Conservation (phyloP, 92 coral and sea anemone genomes). For the Anthopleura xanthogrammica region DNA sequence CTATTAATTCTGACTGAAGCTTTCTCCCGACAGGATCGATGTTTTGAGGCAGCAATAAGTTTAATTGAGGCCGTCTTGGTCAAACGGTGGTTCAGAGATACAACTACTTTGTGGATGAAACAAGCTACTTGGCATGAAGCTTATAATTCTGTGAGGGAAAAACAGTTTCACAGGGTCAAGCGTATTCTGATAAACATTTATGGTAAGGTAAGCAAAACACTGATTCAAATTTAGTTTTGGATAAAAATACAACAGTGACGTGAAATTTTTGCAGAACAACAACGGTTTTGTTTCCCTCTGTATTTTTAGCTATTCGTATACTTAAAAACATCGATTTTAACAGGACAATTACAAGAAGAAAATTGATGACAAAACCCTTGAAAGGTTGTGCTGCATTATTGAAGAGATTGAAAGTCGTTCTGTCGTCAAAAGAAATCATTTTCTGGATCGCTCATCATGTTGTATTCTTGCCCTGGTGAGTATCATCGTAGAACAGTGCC, state of each 20-base stretch:
- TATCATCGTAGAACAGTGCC: not conserved
- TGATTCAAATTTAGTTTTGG: not conserved
- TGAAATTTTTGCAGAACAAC: too few species aligned
- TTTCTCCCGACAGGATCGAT: not conserved
- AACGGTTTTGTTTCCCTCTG: too few species aligned
- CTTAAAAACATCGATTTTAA: not conserved
- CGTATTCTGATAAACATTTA: not conserved
- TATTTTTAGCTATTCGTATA: not conserved
- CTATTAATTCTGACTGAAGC: not conserved
- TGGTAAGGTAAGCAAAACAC: slow-evolving; percentile 14
- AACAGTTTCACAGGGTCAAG: not conserved
- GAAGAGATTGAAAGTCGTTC: not conserved
- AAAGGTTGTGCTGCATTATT: not conserved
- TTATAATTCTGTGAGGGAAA: not conserved
- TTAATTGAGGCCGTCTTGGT: slow-evolving; percentile 10
- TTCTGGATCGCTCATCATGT: not conserved
- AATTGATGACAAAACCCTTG: slow-evolving; percentile 7
- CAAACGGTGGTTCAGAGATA: not conserved
- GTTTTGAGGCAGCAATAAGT: not conserved
- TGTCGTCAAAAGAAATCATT: slow-evolving; percentile 12
- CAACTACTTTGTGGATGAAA: not conserved
- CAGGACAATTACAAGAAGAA: not conserved
- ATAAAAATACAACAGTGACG: too few species aligned
- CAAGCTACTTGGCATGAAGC: slow-evolving; percentile 9
- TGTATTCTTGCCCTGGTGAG: slow-evolving; percentile 18